Conservation (phyloP, 2,113 vertebrate species). For the Cryptotis parvus region DNA sequence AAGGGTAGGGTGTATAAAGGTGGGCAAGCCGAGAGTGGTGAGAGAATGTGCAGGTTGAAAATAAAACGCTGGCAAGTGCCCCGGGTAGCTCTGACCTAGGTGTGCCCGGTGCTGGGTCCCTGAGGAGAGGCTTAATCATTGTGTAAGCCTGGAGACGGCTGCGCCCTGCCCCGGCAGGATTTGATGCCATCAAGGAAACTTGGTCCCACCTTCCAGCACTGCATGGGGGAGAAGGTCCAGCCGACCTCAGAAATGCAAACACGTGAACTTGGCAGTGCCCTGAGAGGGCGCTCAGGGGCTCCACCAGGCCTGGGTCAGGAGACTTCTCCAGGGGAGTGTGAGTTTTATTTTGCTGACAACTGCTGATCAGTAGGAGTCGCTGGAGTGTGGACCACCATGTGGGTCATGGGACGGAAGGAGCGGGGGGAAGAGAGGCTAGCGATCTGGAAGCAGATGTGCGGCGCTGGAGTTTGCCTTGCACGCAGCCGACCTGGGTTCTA, state of each 20-base stretch:
- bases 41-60: too few relatives aligned
- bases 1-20: background rate
- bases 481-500: too few relatives aligned
- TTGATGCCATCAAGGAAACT: background rate
- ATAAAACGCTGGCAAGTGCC: too few relatives aligned
- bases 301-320: background rate
- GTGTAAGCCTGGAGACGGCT: too few relatives aligned
- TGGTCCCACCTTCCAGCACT: background rate
- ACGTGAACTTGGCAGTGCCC: background rate
- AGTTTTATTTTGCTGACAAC: background rate
- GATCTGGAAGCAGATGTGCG: slow-evolving; percentile 61
- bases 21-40: background rate
- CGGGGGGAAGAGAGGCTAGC: slow-evolving; percentile 8
- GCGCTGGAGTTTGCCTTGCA: too few relatives aligned
- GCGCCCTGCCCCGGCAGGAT: background rate
- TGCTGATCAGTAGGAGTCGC: background rate
- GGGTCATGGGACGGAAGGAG: background rate
- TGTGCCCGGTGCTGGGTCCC: background rate
- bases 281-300: background rate
- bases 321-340: background rate
- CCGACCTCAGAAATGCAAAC: background rate
- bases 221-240: background rate
- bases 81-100: background rate
- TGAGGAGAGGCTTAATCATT: background rate
- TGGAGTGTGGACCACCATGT: too few relatives aligned